Conservation (phyloP, 2,888 invertebrate genomes). For the Athripsodes cinereus region DNA sequence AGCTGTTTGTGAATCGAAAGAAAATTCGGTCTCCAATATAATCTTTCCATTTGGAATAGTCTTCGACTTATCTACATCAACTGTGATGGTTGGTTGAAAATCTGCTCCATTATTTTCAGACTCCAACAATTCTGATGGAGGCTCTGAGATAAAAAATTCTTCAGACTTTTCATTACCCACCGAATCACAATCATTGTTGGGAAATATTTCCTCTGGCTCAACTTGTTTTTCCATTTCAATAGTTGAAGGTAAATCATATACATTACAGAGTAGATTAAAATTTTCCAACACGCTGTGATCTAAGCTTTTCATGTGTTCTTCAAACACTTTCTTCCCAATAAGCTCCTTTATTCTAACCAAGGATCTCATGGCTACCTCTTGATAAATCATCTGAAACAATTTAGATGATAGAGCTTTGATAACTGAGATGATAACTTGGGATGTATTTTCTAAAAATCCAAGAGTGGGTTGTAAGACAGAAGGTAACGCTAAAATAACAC, state of each 20-base stretch:
- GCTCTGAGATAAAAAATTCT: conserved; percentile 12
- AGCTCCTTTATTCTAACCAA: conserved; percentile 63
- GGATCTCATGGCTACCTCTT: conserved; percentile 64
- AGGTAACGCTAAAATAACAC: conserved; percentile 59
- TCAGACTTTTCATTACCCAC: conserved; percentile 3
- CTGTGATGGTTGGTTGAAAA: conserved; percentile 25
- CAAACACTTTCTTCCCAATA: conserved; percentile 61
- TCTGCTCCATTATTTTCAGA: conserved; percentile 19
- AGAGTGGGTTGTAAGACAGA: conserved; percentile 53
- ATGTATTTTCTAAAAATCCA: conserved; percentile 44
- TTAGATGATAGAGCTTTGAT: conserved; percentile 52
- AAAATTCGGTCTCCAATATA: conserved; percentile 77
- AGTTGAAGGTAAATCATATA: conserved; percentile 41
- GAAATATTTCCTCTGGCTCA: not conserved
- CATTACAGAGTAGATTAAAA: conserved; percentile 55
- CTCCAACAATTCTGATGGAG: conserved; percentile 8
- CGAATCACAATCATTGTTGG: not conserved
- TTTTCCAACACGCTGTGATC: conserved; percentile 46
- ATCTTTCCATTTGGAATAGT: conserved; percentile 55
- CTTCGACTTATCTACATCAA: conserved; percentile 28
- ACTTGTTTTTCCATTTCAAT: not conserved
- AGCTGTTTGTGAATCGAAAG: conserved; percentile 72
- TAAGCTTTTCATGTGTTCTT: conserved; percentile 40
- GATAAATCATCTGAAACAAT: conserved; percentile 46
- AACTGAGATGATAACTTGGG: conserved; percentile 46